These are phyloP conservation scores for Scolopax mira DNA, from an alignment of 2,113 vertebrate species.

Conservation along the genomic window DNA sequence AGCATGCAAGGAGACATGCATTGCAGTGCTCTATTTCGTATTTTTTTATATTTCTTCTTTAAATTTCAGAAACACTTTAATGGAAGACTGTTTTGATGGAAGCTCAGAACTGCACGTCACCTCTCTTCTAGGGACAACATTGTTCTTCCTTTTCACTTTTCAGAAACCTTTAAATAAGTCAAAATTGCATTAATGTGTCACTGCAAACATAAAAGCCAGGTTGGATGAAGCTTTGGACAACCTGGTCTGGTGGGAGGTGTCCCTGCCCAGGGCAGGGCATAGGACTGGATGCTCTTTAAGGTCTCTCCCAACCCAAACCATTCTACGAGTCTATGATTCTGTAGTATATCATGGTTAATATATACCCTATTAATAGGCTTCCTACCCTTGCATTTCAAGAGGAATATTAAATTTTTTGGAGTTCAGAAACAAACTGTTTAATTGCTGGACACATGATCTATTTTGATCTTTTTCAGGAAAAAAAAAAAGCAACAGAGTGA, in stretches of 20 bases:
- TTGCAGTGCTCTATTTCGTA: fast-evolving
- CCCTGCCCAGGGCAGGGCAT: not conserved
- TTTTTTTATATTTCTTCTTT: not conserved
- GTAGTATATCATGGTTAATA: not conserved
- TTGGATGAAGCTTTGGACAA: not conserved
- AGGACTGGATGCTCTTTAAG: not conserved
- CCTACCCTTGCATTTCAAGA: not conserved
- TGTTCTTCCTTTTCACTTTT: not conserved
- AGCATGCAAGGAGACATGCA: not conserved
- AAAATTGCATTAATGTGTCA: not conserved
- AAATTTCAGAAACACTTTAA: fast-evolving
- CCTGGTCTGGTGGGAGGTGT: not conserved
- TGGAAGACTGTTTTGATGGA: not conserved
- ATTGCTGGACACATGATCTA: conserved; percentile 2
- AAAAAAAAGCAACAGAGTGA: not conserved
- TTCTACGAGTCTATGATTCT: not conserved
- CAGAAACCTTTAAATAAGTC: not conserved
- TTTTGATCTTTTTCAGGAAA: conserved; percentile 33
- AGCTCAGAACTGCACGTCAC: not conserved
- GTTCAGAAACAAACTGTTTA: conserved; percentile 43
- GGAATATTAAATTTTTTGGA: not conserved
- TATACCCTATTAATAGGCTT: not conserved
- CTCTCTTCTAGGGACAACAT: not conserved
- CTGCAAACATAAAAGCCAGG: not conserved
- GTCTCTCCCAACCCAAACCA: not conserved